Evolutionary conservation across 2,797 vertebrate genomes (phyloP).

Genomic region (Leptoclinus maculatus): DNA sequence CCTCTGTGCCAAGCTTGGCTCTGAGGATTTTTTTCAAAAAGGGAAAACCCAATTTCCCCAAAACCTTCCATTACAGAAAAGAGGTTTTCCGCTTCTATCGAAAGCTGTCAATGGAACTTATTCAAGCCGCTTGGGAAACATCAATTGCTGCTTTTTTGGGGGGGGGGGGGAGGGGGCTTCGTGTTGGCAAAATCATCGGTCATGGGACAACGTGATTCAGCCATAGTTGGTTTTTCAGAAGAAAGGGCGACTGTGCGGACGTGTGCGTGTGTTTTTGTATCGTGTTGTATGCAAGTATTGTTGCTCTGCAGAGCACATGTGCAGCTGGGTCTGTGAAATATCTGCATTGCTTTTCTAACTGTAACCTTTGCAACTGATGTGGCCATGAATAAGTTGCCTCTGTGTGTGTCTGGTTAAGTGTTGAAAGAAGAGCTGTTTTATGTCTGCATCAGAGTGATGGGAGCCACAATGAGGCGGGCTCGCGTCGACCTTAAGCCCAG

Average conservation of each 20-base stretch:
- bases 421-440: slow-evolving; percentile 60
- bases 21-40: slow-evolving; percentile 60
- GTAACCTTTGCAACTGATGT: slow-evolving; percentile 46
- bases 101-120: slow-evolving; percentile 71
- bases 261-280: slow-evolving; percentile 23
- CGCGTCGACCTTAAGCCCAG: slow-evolving; percentile 48
- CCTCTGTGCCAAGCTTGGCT: slow-evolving; percentile 67
- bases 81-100: slow-evolving; percentile 67
- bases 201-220: slow-evolving; percentile 54
- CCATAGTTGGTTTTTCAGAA: slow-evolving; percentile 50
- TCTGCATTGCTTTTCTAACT: slow-evolving; percentile 37
- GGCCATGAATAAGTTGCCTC: slow-evolving; percentile 37
- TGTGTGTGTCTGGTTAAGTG: slow-evolving; percentile 35
- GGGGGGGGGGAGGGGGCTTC: slow-evolving; percentile 24
- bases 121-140: slow-evolving; percentile 72
- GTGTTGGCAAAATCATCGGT: slow-evolving; percentile 60
- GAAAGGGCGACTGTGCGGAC: slow-evolving; percentile 40
- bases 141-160: slow-evolving; percentile 44
- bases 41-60: slow-evolving; percentile 64
- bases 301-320: slow-evolving; percentile 54
- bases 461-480: slow-evolving; percentile 57
- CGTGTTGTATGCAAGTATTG: slow-evolving; percentile 38
- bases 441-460: slow-evolving; percentile 53
- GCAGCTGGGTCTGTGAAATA: slow-evolving; percentile 55
- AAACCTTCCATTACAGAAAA: slow-evolving; percentile 71